Evolutionary conservation across 2,797 vertebrate genomes (phyloP).

Genomic region (Cynodonichthys magdalenae): DNA sequence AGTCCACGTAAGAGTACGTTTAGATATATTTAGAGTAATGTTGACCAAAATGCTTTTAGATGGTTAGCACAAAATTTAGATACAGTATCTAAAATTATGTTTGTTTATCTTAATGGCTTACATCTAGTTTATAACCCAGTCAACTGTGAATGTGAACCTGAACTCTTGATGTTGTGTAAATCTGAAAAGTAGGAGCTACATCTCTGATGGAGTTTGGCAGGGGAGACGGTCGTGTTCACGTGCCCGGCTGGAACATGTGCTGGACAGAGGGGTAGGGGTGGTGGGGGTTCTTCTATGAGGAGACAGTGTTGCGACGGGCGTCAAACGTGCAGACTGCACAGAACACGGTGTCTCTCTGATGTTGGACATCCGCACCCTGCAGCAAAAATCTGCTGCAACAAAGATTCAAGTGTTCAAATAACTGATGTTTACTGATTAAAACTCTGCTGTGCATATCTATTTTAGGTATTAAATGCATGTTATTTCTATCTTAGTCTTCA

Average conservation of each 20-base stretch:
- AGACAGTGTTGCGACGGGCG: conserved; percentile 41
- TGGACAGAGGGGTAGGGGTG: conserved; percentile 25
- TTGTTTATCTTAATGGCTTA: too few relatives aligned
- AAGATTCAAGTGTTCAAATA: not conserved
- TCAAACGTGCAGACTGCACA: conserved; percentile 42
- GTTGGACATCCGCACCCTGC: conserved; percentile 9
- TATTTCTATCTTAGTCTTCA: not conserved
- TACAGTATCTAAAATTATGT: too few relatives aligned
- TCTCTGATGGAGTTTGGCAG: conserved; percentile 12
- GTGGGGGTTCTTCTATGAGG: conserved; percentile 10
- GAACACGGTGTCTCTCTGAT: conserved; percentile 35
- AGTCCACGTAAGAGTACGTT: too few relatives aligned
- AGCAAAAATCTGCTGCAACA: conserved; percentile 7
- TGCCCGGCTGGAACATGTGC: conserved; percentile 39
- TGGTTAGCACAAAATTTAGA: too few relatives aligned
- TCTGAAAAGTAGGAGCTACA: not conserved
- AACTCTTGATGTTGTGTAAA: not conserved
- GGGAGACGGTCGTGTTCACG: conserved; percentile 33
- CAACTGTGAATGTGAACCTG: not conserved
- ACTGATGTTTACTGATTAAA: too few relatives aligned
- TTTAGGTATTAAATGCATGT: too few relatives aligned
- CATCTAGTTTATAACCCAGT: too few relatives aligned
- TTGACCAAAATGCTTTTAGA: too few relatives aligned
- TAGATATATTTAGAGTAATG: too few relatives aligned
- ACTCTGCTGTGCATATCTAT: not conserved